These are phyloP conservation scores for Pogonomyrmex californicus DNA, from an alignment of 1,140 invertebrate species.

Conservation along the genomic window DNA sequence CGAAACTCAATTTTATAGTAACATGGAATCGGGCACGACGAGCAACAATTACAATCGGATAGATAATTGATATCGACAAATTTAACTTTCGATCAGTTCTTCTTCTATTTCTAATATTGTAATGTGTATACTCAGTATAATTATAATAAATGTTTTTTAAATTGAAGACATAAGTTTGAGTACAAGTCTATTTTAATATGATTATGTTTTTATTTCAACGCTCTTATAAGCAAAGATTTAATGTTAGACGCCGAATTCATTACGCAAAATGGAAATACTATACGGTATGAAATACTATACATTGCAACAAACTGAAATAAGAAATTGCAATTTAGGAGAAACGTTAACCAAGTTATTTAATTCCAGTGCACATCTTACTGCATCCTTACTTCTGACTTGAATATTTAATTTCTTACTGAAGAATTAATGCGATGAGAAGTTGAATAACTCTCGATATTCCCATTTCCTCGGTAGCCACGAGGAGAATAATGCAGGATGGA, in stretches of 20 bases:
- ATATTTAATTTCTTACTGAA: constrained; percentile 53
- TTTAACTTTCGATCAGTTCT: not conserved
- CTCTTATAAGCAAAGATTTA: constrained; percentile 20
- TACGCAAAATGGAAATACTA: constrained; percentile 35
- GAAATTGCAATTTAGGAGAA: constrained; percentile 34
- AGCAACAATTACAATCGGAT: no score
- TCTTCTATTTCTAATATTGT: not conserved
- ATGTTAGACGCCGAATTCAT: not conserved
- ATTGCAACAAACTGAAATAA: constrained; percentile 43
- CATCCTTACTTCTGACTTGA: constrained; percentile 38
- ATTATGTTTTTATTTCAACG: not conserved
- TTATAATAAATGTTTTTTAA: not conserved
- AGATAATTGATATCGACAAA: not conserved
- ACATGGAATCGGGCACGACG: constrained; percentile 38
- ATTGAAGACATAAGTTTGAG: not conserved
- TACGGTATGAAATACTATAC: constrained; percentile 6
- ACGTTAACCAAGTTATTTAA: constrained; percentile 53
- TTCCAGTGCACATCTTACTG: constrained; percentile 32
- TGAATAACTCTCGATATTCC: constrained; percentile 60
- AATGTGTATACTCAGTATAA: not conserved
- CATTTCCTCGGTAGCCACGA: constrained; percentile 56
- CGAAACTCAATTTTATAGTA: constrained; percentile 63
- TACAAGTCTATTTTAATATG: not conserved
- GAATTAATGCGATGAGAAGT: constrained; percentile 54
- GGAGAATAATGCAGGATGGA: constrained; percentile 63